Base-by-base conservation (phyloP, 2,113 vertebrate species). In the Clarias magur region DNA sequence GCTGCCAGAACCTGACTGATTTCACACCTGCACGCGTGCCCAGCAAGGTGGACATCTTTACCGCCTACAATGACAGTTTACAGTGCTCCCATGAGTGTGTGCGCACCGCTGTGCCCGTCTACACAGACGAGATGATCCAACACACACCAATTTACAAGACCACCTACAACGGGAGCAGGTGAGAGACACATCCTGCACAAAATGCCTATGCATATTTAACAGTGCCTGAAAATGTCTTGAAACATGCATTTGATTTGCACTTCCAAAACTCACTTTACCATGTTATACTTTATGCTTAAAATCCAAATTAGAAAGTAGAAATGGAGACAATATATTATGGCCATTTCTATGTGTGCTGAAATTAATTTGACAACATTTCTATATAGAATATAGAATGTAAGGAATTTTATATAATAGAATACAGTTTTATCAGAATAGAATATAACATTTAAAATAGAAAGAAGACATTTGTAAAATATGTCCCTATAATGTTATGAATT, bases 81-180 rank as follows among this genome's bases (percentile, higher is more conserved):
- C 98, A 98, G 94, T 99, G 98, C 93, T 98, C 98, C 2, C 98
- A 99, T 3, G 98, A 99, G 95, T 99, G 98, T 7, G 96, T 99
- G 30, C 94, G 97, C 83, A 96, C 96, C 0, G 95, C 97, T 0
- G 95, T 97, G 90, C 96, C 98, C 1, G 94, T 97, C 88, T 99
- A 98, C 86, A 94, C 97, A 0, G 98, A 99, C 38, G 98, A 99
- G 93, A 94, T 96, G 75, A 94, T 99, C 92, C 98, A 94, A 94
- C 96, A 97, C 38, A 94, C 96, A 0, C 96, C 96, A 21, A 97
- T 98, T 86, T 99, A 97, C 88, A 99, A 99, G 93, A 95, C 96
- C 0, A 94, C 97, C 2, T 99, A 97, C 93, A 99, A 99, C 2
- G 98, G 98, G 93, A 99, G 97, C 95, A 97, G 98, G 98, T 99